phyloP scores from a whole-genome alignment of 2,888 invertebrate species.

The Rhingia rostrata region DNA sequence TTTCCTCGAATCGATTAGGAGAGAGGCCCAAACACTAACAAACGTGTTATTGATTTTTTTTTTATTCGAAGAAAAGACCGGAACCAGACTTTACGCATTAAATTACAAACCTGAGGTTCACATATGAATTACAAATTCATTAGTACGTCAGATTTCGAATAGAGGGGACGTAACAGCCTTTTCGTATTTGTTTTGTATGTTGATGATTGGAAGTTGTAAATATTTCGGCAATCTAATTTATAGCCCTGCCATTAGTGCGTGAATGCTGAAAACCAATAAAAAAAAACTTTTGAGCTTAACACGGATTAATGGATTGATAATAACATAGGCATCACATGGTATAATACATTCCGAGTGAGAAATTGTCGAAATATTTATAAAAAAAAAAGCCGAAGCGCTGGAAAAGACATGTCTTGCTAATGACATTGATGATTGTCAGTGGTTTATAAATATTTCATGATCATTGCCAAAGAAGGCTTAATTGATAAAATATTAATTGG shows the following conservation, averaged over 20 bases:
- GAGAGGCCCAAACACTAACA: slow-evolving; percentile 9
- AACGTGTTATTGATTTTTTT: slow-evolving; percentile 53
- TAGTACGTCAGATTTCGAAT: slow-evolving; percentile 33
- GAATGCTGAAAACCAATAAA: not conserved
- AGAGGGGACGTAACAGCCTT: slow-evolving; percentile 32
- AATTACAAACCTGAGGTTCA: slow-evolving; percentile 32
- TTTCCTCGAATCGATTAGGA: slow-evolving; percentile 19
- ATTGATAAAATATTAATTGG: slow-evolving; percentile 6
- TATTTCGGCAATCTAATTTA: slow-evolving; percentile 60
- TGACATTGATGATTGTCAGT: slow-evolving; percentile 21
- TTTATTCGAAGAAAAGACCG: slow-evolving; percentile 27
- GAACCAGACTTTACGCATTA: slow-evolving; percentile 30
- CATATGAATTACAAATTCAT: slow-evolving; percentile 65
- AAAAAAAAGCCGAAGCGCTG: not conserved
- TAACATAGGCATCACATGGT: slow-evolving; percentile 18
- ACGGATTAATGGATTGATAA: slow-evolving; percentile 58
- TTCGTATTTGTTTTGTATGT: slow-evolving; percentile 56
- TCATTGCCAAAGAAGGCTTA: not conserved
- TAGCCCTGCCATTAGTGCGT: slow-evolving; percentile 48
- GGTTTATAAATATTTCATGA: slow-evolving; percentile 49
- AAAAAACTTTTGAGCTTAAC: slow-evolving; percentile 3
- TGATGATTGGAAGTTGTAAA: slow-evolving; percentile 64
- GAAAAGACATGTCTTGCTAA: not conserved
- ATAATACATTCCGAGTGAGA: slow-evolving; percentile 31
- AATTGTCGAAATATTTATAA: not conserved